phyloP scores from a whole-genome alignment of 2,797 vertebrate species.

The Aeoliscus strigatus region DNA sequence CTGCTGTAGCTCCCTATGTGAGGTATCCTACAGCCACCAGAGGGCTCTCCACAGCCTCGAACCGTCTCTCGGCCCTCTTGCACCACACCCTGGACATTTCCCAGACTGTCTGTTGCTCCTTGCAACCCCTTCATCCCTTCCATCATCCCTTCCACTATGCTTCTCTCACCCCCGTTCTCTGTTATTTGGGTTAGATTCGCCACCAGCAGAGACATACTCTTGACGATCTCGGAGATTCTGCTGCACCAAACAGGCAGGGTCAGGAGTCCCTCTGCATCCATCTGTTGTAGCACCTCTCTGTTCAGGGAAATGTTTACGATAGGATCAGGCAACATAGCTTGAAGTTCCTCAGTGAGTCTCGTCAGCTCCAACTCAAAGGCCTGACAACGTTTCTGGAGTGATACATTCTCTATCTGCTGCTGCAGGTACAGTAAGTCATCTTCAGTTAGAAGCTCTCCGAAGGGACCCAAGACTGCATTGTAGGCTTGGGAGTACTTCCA shows the following conservation, averaged over 20 bases:
- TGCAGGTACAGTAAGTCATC: constrained; percentile 86
- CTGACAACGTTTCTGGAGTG: constrained; percentile 80
- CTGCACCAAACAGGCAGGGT: constrained; percentile 82
- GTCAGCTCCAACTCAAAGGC: constrained; percentile 84
- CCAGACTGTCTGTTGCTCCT: constrained; percentile 15
- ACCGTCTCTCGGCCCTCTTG: constrained; percentile 3
- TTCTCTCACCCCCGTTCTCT: constrained; percentile 23
- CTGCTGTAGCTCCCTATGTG: constrained; percentile 63
- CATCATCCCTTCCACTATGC: constrained; percentile 25
- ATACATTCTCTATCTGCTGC: constrained; percentile 82
- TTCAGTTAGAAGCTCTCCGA: constrained; percentile 89
- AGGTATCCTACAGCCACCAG: constrained; percentile 61
- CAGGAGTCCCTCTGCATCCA: constrained; percentile 53
- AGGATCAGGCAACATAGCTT: constrained; percentile 82
- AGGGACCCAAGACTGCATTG: constrained; percentile 88
- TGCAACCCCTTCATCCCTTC: constrained; percentile 32
- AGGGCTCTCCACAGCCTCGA: constrained; percentile 16
- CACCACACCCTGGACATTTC: constrained; percentile 8
- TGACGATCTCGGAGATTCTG: constrained; percentile 83
- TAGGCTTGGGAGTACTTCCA: constrained; percentile 85
- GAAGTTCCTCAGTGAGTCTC: constrained; percentile 79
- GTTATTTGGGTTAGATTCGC: constrained; percentile 63
- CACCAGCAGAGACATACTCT: constrained; percentile 83
- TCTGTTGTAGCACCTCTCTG: constrained; percentile 71
- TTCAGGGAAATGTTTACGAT: constrained; percentile 83